Evolutionary conservation across 2,888 invertebrate species (phyloP), one percentile per base, ranked within the genome.

Genomic region (Molanna angustata): DNA sequence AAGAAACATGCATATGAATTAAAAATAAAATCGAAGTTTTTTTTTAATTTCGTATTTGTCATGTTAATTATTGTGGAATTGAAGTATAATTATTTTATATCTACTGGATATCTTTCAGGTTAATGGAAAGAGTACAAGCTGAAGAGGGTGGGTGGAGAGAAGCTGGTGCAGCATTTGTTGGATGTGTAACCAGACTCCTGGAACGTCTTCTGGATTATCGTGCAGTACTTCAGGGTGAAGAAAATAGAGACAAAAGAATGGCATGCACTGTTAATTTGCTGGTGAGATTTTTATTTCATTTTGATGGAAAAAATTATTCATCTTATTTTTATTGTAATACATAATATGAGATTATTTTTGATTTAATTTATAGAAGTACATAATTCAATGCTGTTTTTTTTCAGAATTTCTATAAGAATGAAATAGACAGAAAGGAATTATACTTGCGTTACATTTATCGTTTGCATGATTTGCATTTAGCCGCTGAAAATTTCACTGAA

Each of bases 331-430:
- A 11, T 7, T 27, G 6, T 27, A 37, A 9, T 9, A 37, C 13
- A 13, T 11, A 37, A 13, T 17, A 41, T 16, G 9, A 17, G 9
- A 41, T 41, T 17, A 13, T 13, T n/a, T 18, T 9, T 41, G 4
- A 7, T 7, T 18, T 4, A 41, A 17, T 9, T 13, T 7, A 13
- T 41, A 18, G 16, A 16, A 16, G 7, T 7, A 27, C 27, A 27
- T 27, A 7, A 7, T 27, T 27, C 11, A 11, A 11, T 27, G 6
- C n/a, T 42, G 19, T 13, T 18, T 16, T 14, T 47, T 67, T 71
- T 22, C 76, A 91, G 90, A 94, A 95, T 66, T 97, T 96, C 70
- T 96, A 96, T 76, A 94, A 94, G 69, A 93, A 92, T 67, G 94
- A 95, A 74, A 93, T 94, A 61, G 93, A 95, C 65, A 82, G 94